A percentile compares a stretch with the other conserved stretches of the same genome.
These are phyloP conservation scores for Siniperca scherzeri DNA, from an alignment of 2,797 vertebrate genomes.

Conservation along the genomic window DNA sequence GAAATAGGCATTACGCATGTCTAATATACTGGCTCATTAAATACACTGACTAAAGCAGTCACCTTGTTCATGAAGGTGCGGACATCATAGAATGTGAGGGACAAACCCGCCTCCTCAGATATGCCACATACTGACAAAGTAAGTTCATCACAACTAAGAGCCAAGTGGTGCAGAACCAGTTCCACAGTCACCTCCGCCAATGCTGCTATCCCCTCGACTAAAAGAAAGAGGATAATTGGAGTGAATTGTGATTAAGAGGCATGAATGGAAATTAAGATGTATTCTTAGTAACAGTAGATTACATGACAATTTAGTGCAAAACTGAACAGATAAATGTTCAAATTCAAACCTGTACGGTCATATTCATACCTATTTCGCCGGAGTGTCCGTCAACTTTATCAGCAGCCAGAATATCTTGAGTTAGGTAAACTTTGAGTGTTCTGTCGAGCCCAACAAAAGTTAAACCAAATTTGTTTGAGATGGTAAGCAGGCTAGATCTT, in stretches of 20 bases:
- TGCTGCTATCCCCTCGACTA: conserved; percentile 77
- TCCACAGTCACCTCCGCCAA: conserved; percentile 86
- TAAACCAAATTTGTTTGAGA: conserved; percentile 95
- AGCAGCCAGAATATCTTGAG: conserved; percentile 88
- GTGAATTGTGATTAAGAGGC: not conserved
- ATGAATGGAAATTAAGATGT: not conserved
- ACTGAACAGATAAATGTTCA: not conserved
- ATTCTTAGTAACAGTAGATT: not conserved
- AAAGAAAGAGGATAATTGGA: not conserved
- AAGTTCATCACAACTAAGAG: conserved; percentile 94
- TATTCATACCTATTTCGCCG: conserved; percentile 89
- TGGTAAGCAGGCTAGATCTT: conserved; percentile 89
- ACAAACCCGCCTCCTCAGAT: conserved; percentile 83
- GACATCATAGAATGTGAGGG: conserved; percentile 92
- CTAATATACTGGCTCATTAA: not conserved
- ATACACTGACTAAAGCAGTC: conserved; percentile 15
- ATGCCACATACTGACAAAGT: conserved; percentile 92
- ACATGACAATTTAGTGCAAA: not conserved
- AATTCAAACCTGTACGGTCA: not conserved
- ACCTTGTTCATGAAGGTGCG: conserved; percentile 95
- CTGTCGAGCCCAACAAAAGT: conserved; percentile 88
- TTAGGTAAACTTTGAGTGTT: conserved; percentile 90
- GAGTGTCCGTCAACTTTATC: conserved; percentile 89
- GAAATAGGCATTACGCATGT: not conserved
- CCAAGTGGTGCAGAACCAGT: conserved; percentile 90